Conservation (phyloP, 1,140 invertebrate genomes). For the Caenorhabditis brenneri region DNA sequence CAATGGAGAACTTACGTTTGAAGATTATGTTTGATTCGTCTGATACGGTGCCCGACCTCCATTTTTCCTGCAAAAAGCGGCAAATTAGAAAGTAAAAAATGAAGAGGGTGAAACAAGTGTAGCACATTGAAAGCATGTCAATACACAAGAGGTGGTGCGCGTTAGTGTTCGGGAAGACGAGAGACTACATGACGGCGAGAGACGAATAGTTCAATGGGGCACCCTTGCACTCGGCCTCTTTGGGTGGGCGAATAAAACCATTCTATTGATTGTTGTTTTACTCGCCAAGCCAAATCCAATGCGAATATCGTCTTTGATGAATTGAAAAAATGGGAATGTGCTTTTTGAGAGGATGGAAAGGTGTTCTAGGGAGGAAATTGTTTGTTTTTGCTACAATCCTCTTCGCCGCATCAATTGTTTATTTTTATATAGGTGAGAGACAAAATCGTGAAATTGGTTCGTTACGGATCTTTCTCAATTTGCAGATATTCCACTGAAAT, state of each 20-base stretch:
- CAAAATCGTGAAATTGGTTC: constrained; percentile 34
- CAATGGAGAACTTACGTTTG: constrained; percentile 21
- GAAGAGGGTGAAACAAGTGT: constrained; percentile 25
- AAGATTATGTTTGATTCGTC: constrained; percentile 42
- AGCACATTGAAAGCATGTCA: constrained; percentile 35
- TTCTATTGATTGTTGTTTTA: constrained; percentile 17
- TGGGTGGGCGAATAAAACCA: neutral
- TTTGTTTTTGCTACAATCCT: constrained; percentile 42
- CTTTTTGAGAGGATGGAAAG: constrained; percentile 9
- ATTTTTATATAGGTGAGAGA: constrained; percentile 37
- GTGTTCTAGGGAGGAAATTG: constrained; percentile 19
- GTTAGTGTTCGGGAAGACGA: constrained; percentile 34
- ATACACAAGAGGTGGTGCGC: constrained; percentile 7
- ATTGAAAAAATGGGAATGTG: constrained; percentile 14
- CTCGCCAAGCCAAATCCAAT: neutral
- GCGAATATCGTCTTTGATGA: neutral
- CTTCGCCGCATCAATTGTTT: constrained; percentile 35
- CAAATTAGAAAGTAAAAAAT: constrained; percentile 44
- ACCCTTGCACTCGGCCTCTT: neutral
- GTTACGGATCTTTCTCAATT: neutral
- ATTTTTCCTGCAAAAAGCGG: constrained; percentile 16
- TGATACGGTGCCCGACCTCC: constrained; percentile 46
- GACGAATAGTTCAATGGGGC: neutral
- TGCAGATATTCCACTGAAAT: constrained; percentile 32
- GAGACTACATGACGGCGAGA: neutral